A percentile compares a stretch with the other conserved stretches of the same genome.
Conservation (phyloP, 1,140 invertebrate species). For the Coboldia fuscipes region DNA sequence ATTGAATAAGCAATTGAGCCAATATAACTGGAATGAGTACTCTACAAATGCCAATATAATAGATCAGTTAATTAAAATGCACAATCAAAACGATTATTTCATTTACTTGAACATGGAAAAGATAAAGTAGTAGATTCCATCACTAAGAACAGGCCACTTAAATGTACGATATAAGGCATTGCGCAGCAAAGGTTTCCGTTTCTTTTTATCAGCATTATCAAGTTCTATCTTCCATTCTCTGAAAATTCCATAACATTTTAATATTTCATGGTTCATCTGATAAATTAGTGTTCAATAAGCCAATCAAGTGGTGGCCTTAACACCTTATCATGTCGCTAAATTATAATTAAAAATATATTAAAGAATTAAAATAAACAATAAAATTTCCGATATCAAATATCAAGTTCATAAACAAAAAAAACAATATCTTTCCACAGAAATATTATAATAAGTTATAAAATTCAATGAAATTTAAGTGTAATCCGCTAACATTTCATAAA, state of each 20-base stretch:
- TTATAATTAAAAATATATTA: constrained; percentile 1
- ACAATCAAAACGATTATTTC: neutral
- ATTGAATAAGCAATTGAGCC: constrained; percentile 20
- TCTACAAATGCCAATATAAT: constrained; percentile 11
- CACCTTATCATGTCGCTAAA: too few relatives aligned
- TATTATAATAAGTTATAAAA: too few relatives aligned
- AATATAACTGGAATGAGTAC: constrained; percentile 25
- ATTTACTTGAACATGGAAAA: constrained; percentile 23
- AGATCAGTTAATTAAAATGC: constrained; percentile 3
- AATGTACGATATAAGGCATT: constrained; percentile 23
- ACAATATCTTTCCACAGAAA: too few relatives aligned
- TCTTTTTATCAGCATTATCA: constrained; percentile 12
- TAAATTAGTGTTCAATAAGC: too few relatives aligned
- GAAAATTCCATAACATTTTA: constrained; percentile 5
- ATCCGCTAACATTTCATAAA: too few relatives aligned
- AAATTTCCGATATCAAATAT: constrained; percentile 4
- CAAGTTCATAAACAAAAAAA: neutral
- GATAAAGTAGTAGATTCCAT: constrained; percentile 21
- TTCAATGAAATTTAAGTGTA: too few relatives aligned
- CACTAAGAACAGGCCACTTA: constrained; percentile 19
- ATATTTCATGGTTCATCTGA: neutral
- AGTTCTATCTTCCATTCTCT: constrained; percentile 29
- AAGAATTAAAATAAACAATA: constrained; percentile 1
- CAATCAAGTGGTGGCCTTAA: too few relatives aligned
- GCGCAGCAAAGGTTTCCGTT: constrained; percentile 19